Evolutionary conservation across 1,140 invertebrate species (phyloP).

Genomic region (Tetramorium parvispinum): DNA sequence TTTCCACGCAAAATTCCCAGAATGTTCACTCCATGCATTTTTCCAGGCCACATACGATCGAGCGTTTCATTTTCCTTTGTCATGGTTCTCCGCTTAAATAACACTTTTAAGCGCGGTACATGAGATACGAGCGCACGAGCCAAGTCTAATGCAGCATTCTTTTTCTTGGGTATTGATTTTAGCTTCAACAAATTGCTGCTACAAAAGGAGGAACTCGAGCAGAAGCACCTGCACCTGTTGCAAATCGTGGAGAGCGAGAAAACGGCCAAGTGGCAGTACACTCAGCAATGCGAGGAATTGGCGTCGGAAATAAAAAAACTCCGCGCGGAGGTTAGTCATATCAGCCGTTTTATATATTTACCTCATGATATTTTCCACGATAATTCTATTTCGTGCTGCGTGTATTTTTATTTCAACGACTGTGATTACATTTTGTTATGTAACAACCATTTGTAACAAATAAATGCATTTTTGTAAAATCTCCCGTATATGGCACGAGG

Average conservation of each 20-base stretch:
- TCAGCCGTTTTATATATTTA: not conserved
- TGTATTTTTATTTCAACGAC: not conserved
- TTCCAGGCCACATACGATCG: constrained; percentile 8
- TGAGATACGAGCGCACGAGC: not conserved
- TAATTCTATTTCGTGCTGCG: not conserved
- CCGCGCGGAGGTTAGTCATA: constrained; percentile 90
- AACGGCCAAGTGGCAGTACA: constrained; percentile 97
- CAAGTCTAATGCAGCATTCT: not conserved
- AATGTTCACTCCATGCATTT: not conserved
- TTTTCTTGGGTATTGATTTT: constrained; percentile 77
- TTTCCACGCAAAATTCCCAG: constrained; percentile 3
- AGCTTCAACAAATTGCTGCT: constrained; percentile 97
- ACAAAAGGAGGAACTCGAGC: constrained; percentile 96
- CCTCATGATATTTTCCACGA: not conserved
- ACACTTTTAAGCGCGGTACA: constrained; percentile 1
- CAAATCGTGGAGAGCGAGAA: constrained; percentile 97
- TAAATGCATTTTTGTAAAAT: not conserved
- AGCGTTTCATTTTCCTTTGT: not conserved
- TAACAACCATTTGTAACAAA: not conserved
- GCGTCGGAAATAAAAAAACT: constrained; percentile 96
- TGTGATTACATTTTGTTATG: not conserved
- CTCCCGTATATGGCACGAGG: not conserved
- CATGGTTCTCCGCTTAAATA: constrained; percentile 7
- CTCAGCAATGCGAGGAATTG: constrained; percentile 96
- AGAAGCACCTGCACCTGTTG: constrained; percentile 96